Conservation (phyloP, 2,888 invertebrate genomes). For the Caenorhabditis becei region DNA sequence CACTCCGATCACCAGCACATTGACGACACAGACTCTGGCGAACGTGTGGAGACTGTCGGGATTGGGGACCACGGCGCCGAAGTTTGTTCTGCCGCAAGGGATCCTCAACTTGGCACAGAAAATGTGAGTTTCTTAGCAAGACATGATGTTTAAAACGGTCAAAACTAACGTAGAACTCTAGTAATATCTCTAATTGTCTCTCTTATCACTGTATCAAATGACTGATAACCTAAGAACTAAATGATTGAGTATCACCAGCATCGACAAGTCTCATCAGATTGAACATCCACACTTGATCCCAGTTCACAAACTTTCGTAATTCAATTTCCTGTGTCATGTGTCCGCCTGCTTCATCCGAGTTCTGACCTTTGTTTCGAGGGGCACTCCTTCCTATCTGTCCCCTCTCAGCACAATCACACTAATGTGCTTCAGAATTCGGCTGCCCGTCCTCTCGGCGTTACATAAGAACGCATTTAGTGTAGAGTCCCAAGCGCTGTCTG, state of each 20-base stretch:
- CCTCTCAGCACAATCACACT: constrained; percentile 36
- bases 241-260: no score
- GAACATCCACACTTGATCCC: no score
- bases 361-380: neutral
- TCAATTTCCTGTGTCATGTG: no score
- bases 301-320: no score
- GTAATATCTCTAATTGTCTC: no score
- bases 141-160: no score
- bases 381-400: neutral
- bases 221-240: no score
- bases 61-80: constrained; percentile 3
- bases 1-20: neutral
- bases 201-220: no score
- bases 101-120: constrained; percentile 38
- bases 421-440: constrained; percentile 56
- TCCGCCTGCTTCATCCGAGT: neutral
- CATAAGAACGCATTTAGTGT: constrained; percentile 43
- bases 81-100: constrained; percentile 31
- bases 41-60: constrained; percentile 30
- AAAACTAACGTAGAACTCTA: no score
- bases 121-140: constrained; percentile 43
- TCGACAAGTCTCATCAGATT: no score
- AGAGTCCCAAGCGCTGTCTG: constrained; percentile 33
- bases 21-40: constrained; percentile 27
- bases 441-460: constrained; percentile 23